Conservation (phyloP, 2,888 invertebrate genomes). For the Endomychus coccineus region DNA sequence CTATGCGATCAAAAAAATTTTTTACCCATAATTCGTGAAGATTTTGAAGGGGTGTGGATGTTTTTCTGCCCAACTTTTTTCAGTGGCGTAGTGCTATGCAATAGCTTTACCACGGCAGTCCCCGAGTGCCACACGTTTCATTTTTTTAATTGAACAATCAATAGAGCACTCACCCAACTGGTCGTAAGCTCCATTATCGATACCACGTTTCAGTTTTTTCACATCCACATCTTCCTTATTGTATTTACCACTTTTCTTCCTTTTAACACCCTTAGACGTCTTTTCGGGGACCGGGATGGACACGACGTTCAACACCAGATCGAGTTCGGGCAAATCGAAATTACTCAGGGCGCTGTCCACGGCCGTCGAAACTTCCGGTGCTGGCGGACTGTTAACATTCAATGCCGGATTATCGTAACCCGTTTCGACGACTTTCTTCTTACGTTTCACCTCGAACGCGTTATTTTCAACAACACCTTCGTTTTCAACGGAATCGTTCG, state of each 20-base stretch:
- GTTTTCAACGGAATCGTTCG: slow-evolving; percentile 6
- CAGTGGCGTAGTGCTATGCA: no score
- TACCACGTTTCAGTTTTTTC: slow-evolving; percentile 12
- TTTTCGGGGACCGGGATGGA: slow-evolving; percentile 23
- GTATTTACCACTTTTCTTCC: slow-evolving; percentile 29
- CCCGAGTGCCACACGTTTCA: no score
- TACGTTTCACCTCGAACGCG: slow-evolving; percentile 17
- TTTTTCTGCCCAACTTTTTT: no score
- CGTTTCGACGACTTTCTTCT: slow-evolving; percentile 13
- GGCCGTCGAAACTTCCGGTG: not conserved
- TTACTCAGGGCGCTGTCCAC: no score
- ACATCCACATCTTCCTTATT: slow-evolving; percentile 27
- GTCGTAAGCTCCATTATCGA: slow-evolving; percentile 21
- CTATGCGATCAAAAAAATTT: no score
- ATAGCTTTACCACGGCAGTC: no score
- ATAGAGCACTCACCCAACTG: slow-evolving; percentile 13
- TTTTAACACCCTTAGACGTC: slow-evolving; percentile 23
- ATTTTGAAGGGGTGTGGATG: no score
- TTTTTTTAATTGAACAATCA: no score
- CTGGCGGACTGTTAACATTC: slow-evolving; percentile 13
- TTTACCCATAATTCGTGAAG: no score
- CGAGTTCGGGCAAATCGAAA: slow-evolving; percentile 7
- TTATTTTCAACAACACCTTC: not conserved
- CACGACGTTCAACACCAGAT: slow-evolving; percentile 29
- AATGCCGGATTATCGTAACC: slow-evolving; percentile 26